Base-by-base conservation (phyloP, 2,113 vertebrate species). In the Sclerurus mexicanus region DNA sequence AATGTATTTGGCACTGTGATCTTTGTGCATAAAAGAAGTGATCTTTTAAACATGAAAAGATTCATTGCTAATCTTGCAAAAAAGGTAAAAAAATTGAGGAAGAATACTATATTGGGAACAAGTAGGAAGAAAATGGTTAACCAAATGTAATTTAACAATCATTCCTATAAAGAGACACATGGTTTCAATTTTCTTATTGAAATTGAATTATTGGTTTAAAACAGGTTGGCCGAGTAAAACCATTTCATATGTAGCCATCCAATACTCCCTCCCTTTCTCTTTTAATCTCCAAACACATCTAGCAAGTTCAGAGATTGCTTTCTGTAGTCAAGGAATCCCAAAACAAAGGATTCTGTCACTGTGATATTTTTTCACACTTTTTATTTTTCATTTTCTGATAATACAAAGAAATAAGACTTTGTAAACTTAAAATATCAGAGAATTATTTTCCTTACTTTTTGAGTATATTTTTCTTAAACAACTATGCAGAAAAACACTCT, bases 1-100 rank as follows among this genome's bases (percentile, higher is more conserved):
- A 92, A 89, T 50, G 40, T 78, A 84, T 82, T 89, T 92, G 81
- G 52, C 64, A 68, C 21, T 60, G 24, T 2, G 3, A 74, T 87
- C 47, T 77, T 74, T 87, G 86, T 92, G 94, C 80, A 85, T 93
- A 89, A 97, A 93, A 92, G 87, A 87, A 52, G 14, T 64, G 68
- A 90, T 92, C 73, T 90, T 93, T 95, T 89, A 93, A 92, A 95
- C 84, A 81, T 56, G 5, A 81, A 90, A 90, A 75, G 52, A 75
- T 81, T 91, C 28, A 62, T 59, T 92, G 31, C 75, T 83, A 79
- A 33, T 83, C 31, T 56, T 83, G 46, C 31, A 85, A 94, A 97
- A 44, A 93, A 71, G 12, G 24, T 64, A 37, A 55, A 46, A 64
- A 68, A 56, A 9, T 9, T 49, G 24, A 56, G 40, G 20, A 84